phyloP scores from a whole-genome alignment of 2,113 vertebrate species.

The Crotalus helleri region DNA sequence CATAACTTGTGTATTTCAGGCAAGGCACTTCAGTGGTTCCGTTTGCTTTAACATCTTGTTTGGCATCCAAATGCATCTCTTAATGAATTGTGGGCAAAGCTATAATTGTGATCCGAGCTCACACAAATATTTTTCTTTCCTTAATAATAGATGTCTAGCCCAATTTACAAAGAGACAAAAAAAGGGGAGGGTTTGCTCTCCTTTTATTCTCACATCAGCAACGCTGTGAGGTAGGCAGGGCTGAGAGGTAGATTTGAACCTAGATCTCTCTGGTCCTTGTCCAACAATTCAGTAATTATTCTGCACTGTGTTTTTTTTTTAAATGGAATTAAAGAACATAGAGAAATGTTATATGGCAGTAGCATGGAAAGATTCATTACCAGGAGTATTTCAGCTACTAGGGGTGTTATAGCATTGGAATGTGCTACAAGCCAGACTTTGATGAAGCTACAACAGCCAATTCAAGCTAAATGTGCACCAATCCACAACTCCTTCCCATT shows the following conservation, averaged over 20 bases:
- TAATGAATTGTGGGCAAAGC: conserved; percentile 68
- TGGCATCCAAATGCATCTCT: conserved; percentile 46
- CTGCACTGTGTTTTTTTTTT: conserved; percentile 56
- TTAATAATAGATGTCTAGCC: background rate
- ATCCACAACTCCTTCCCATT: background rate
- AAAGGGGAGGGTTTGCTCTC: background rate
- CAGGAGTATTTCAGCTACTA: conserved; percentile 60
- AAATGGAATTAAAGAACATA: conserved; percentile 65
- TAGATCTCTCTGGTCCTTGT: background rate
- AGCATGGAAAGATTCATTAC: conserved; percentile 65
- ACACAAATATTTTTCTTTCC: background rate
- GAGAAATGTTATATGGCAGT: conserved; percentile 67
- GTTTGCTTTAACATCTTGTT: conserved; percentile 66
- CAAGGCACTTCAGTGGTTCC: conserved; percentile 53
- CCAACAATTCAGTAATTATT: background rate
- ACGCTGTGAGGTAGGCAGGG: background rate
- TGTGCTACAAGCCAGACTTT: background rate
- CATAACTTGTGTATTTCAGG: conserved; percentile 48
- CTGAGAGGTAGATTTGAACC: background rate
- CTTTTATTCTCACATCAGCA: background rate
- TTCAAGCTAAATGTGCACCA: background rate
- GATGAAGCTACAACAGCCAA: background rate
- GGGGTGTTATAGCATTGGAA: conserved; percentile 33
- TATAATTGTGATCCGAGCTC: conserved; percentile 63
- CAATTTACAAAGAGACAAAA: background rate